Percentiles rank a stretch among this genome's conserved stretches.
Conservation (phyloP, 1,140 invertebrate species). For the Anoplolepis gracilipes region DNA sequence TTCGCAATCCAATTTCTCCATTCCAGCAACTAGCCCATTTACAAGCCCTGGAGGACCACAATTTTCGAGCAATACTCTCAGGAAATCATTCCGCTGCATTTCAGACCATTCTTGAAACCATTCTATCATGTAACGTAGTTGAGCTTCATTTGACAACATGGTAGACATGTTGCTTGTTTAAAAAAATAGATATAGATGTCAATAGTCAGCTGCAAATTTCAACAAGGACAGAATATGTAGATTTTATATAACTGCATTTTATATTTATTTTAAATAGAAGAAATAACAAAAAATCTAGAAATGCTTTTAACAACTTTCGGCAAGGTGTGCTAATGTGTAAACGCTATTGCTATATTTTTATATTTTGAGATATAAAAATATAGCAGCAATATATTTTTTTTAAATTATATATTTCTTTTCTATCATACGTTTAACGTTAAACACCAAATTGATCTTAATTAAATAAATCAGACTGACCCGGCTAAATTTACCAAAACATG, state of each 20-base stretch:
- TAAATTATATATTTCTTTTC: too few relatives aligned
- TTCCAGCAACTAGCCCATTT: slow-evolving; percentile 90
- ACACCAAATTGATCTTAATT: not conserved
- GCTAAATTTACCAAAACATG: too few relatives aligned
- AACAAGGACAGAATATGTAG: not conserved
- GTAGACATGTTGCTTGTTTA: slow-evolving; percentile 81
- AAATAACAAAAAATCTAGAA: not conserved
- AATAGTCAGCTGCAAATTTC: not conserved
- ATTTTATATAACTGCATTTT: not conserved
- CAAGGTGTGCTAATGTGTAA: too few relatives aligned
- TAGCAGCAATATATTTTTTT: too few relatives aligned
- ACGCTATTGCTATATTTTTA: not conserved
- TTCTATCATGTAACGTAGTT: slow-evolving; percentile 92
- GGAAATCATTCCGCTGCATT: slow-evolving; percentile 93
- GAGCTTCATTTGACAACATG: slow-evolving; percentile 88
- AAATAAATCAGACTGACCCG: not conserved
- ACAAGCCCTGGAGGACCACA: slow-evolving; percentile 87
- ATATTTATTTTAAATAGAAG: not conserved
- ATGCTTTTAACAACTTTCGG: not conserved
- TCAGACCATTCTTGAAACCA: slow-evolving; percentile 97
- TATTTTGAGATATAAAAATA: not conserved
- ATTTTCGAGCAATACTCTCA: slow-evolving; percentile 91
- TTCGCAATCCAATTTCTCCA: slow-evolving; percentile 89
- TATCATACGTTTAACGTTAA: not conserved
- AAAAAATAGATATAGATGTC: slow-evolving; percentile 45